phyloP scores from a whole-genome alignment of 2,113 vertebrate genomes.

The Psettodes erumei region DNA sequence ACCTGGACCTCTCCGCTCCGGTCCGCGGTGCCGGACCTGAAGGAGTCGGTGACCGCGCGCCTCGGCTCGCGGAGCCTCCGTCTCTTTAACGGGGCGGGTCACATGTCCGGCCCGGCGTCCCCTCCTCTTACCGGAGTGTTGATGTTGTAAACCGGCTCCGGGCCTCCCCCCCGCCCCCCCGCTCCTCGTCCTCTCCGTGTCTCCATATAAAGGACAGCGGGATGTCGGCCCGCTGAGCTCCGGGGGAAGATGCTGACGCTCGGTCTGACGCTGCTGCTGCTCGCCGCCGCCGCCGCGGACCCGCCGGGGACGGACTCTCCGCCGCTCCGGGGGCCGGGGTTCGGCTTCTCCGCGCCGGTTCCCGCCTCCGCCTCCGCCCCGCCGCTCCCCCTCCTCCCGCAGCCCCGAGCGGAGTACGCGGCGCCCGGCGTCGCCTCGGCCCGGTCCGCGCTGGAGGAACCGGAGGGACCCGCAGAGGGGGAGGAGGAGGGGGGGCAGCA shows the following conservation, averaged over 20 bases:
- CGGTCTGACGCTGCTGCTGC: constrained; percentile 65
- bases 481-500: constrained; percentile 43
- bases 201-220: constrained; percentile 55
- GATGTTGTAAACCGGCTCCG: constrained; percentile 41
- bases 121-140: constrained; percentile 32
- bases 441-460: constrained; percentile 69
- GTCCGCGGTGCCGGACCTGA: no score
- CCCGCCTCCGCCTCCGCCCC: constrained; percentile 38
- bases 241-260: constrained; percentile 69
- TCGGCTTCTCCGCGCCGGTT: constrained; percentile 33
- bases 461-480: constrained; percentile 18
- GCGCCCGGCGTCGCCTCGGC: constrained; percentile 57
- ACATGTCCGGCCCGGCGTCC: constrained; percentile 29
- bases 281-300: constrained; percentile 49
- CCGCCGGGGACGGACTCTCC: constrained; percentile 52
- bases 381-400: constrained; percentile 35
- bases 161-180: not conserved
- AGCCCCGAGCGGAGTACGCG: constrained; percentile 21
- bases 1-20: no score
- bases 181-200: constrained; percentile 35
- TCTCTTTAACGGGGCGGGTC: constrained; percentile 36
- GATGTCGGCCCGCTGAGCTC: constrained; percentile 65
- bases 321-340: constrained; percentile 25
- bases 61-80: no score
- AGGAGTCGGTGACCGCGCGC: no score